Conservation (phyloP, 1,140 invertebrate species). For the Archivesica marissinica region DNA sequence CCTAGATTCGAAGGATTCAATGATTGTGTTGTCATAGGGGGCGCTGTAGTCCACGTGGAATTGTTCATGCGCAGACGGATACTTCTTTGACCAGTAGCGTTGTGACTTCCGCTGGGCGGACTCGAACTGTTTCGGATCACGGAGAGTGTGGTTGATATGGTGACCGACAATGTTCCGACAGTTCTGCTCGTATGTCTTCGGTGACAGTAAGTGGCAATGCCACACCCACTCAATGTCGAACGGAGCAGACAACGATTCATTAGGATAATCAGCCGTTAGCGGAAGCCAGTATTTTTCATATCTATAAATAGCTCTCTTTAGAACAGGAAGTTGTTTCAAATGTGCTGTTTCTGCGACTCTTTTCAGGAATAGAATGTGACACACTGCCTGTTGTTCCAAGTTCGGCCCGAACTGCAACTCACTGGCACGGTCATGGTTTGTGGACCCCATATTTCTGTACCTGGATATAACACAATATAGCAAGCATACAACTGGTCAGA, state of each 20-base stretch:
- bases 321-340: constrained; percentile 20
- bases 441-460: no score
- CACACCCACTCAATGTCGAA: constrained; percentile 86
- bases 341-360: background rate
- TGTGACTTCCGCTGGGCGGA: constrained; percentile 61
- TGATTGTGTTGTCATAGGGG: background rate
- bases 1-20: constrained; percentile 52
- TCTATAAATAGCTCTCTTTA: constrained; percentile 81
- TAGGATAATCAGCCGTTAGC: constrained; percentile 78
- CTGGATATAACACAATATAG: no score
- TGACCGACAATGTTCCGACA: constrained; percentile 79
- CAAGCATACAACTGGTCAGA: no score
- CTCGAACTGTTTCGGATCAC: constrained; percentile 64
- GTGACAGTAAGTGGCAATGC: constrained; percentile 85
- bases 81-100: constrained; percentile 72
- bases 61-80: constrained; percentile 72
- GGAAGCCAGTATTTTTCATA: constrained; percentile 85
- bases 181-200: constrained; percentile 83
- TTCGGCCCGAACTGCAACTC: background rate
- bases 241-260: constrained; percentile 81
- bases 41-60: constrained; percentile 66
- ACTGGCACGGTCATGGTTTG: no score
- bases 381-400: background rate
- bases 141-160: constrained; percentile 81
- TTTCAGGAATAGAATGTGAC: constrained; percentile 8